Percentiles rank a stretch among this genome's conserved stretches.
These are phyloP conservation scores for Triplophysa rosa DNA, from an alignment of 2,113 vertebrate genomes.

Conservation along the genomic window DNA sequence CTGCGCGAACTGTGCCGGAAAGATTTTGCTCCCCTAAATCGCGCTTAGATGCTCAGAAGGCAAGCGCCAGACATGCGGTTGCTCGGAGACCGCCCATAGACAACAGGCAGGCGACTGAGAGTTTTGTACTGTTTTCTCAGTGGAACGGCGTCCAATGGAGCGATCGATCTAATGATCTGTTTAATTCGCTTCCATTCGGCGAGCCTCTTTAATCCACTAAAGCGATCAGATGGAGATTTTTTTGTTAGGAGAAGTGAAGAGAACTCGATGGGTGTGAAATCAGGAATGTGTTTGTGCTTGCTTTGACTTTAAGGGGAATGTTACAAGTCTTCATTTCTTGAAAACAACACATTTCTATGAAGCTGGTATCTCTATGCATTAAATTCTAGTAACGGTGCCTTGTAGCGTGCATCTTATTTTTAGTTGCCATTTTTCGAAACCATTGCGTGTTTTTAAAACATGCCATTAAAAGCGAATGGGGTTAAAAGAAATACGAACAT, in stretches of 20 bases:
- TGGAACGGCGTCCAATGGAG: slow-evolving; percentile 8
- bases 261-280: slow-evolving; percentile 31
- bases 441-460: background rate
- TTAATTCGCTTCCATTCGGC: slow-evolving; percentile 29
- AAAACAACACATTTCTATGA: too few relatives aligned
- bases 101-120: slow-evolving; percentile 29
- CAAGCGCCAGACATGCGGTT: slow-evolving; percentile 6
- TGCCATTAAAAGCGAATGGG: too few relatives aligned
- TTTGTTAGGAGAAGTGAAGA: background rate
- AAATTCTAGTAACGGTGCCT: too few relatives aligned
- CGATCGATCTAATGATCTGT: slow-evolving; percentile 41
- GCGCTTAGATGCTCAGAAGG: slow-evolving; percentile 33
- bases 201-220: slow-evolving; percentile 34
- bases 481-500: background rate
- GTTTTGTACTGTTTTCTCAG: slow-evolving; percentile 1
- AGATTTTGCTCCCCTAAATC: slow-evolving; percentile 35
- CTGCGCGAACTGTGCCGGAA: slow-evolving; percentile 39
- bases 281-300: background rate
- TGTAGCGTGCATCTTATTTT: too few relatives aligned
- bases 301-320: background rate
- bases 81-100: slow-evolving; percentile 18
- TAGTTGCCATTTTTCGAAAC: background rate
- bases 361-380: too few relatives aligned
- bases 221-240: slow-evolving; percentile 18
- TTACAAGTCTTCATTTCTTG: background rate